Conservation (phyloP, 23 tunicate species). For the Pegea sp. region DNA sequence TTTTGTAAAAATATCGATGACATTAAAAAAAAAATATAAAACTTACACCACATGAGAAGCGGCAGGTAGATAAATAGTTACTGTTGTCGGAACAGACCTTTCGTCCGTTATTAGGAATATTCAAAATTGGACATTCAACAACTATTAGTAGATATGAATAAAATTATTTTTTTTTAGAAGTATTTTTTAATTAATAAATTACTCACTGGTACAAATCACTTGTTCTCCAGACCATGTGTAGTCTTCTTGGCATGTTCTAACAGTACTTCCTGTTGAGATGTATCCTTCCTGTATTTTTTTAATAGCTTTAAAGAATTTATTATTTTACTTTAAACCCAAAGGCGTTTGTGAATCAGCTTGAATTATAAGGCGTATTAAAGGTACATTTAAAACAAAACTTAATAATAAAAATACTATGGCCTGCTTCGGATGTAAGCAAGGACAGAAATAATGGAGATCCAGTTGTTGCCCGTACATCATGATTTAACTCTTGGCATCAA, state of each 20-base stretch:
- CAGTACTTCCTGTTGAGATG: constrained; percentile 14
- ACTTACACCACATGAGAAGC: constrained; percentile 60
- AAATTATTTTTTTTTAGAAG: too few species aligned
- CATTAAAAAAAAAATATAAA: neutral
- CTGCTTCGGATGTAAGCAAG: too few species aligned
- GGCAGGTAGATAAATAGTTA: constrained; percentile 58
- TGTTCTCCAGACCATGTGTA: constrained; percentile 23
- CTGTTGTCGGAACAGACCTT: constrained; percentile 49
- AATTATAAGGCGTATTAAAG: too few species aligned
- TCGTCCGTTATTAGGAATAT: constrained; percentile 63
- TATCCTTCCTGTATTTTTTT: constrained; percentile 41
- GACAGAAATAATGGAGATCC: too few species aligned
- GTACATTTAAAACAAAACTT: too few species aligned
- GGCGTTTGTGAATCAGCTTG: too few species aligned
- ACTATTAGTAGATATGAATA: constrained; percentile 22
- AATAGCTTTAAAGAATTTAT: too few species aligned
- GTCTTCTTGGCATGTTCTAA: constrained; percentile 15
- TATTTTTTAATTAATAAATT: too few species aligned
- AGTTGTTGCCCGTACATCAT: too few species aligned
- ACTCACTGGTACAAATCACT: constrained; percentile 20
- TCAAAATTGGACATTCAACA: constrained; percentile 40
- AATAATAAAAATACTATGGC: too few species aligned
- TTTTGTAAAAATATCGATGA: neutral
- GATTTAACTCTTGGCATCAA: too few species aligned
- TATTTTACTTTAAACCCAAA: too few species aligned